Conservation (phyloP, 2,888 invertebrate genomes). For the Ochropacha duplaris region DNA sequence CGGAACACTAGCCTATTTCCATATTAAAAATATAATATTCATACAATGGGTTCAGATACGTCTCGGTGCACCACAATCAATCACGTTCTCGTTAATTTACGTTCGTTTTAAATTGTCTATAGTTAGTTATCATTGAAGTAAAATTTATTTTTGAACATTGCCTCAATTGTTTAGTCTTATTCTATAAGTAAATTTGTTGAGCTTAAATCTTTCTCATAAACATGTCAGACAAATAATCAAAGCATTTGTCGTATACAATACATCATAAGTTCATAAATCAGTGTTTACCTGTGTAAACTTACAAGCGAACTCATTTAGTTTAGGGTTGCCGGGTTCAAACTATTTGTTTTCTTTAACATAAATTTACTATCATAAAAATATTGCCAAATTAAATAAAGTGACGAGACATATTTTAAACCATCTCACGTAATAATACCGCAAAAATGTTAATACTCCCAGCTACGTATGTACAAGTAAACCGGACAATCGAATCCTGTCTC, state of each 20-base stretch:
- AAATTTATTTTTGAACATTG: neutral
- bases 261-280: constrained; percentile 32
- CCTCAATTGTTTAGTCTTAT: neutral
- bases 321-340: neutral
- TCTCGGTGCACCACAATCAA: neutral
- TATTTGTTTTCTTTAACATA: neutral
- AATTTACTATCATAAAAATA: too few species aligned
- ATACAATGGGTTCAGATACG: neutral
- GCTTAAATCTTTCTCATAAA: constrained; percentile 1
- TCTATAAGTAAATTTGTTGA: constrained; percentile 1
- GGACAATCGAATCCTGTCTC: neutral
- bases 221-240: constrained; percentile 1
- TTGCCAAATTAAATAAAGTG: too few species aligned
- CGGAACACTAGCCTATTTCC: too few species aligned
- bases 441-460: too few species aligned
- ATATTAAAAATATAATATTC: too few species aligned
- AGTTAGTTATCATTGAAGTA: too few species aligned
- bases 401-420: too few species aligned
- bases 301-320: neutral
- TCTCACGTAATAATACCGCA: too few species aligned
- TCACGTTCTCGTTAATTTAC: neutral
- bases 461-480: neutral
- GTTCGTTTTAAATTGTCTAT: too few species aligned
- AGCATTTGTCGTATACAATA: neutral
- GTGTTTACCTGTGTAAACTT: constrained; percentile 10